Percentiles rank a stretch among this genome's conserved stretches.
These are phyloP conservation scores for Crax fasciolata DNA, from an alignment of 2,797 vertebrate genomes.

Conservation along the genomic window DNA sequence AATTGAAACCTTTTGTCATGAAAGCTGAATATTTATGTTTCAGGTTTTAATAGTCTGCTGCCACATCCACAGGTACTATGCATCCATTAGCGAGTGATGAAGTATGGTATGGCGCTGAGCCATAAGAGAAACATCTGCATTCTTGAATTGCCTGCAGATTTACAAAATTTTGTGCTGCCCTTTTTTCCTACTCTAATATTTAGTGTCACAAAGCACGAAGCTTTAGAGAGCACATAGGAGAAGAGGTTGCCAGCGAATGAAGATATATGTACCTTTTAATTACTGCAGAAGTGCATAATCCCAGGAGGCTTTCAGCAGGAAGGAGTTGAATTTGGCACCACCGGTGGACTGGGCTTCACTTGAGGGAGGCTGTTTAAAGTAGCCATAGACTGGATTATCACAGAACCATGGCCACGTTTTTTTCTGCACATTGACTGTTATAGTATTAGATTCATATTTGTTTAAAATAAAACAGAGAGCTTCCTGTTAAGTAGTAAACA, in stretches of 20 bases:
- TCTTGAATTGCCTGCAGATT: conserved; percentile 1
- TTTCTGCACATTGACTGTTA: background rate
- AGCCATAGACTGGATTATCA: background rate
- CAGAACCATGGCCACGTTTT: background rate
- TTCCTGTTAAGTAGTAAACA: background rate
- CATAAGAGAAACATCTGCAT: conserved; percentile 12
- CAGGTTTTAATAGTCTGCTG: conserved; percentile 36
- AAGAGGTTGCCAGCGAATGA: background rate
- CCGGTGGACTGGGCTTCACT: background rate
- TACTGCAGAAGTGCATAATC: background rate
- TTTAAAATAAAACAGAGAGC: background rate
- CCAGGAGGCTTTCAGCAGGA: background rate
- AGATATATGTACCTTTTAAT: background rate
- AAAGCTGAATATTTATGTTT: conserved; percentile 1
- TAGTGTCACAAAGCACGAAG: background rate
- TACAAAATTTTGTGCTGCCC: background rate
- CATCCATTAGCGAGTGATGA: conserved; percentile 48
- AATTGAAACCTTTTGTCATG: background rate
- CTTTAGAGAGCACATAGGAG: conserved; percentile 25
- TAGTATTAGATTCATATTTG: background rate
- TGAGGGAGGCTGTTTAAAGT: background rate
- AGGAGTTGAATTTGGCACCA: background rate
- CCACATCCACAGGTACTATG: background rate
- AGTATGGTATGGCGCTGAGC: conserved; percentile 10
- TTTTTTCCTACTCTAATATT: background rate